Evolutionary conservation across 2,888 invertebrate species (phyloP).

Genomic region (Rhamnusium bicolor): DNA sequence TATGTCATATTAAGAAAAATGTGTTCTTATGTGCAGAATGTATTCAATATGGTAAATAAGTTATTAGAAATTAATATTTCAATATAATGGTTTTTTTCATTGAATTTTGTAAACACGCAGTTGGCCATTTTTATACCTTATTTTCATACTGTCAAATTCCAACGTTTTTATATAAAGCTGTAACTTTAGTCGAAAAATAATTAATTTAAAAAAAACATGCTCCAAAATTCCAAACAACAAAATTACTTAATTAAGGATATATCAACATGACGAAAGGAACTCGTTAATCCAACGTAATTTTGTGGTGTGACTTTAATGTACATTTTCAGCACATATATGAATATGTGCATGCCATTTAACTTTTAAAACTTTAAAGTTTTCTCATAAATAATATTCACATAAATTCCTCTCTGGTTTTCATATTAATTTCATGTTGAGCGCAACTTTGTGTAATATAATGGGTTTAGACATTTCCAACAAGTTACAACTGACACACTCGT

Average conservation of each 20-base stretch:
- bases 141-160: too few relatives aligned
- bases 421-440: slow-evolving; percentile 32
- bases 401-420: slow-evolving; percentile 24
- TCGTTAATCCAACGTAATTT: background rate
- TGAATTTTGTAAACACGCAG: too few relatives aligned
- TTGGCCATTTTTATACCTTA: too few relatives aligned
- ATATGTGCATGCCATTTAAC: slow-evolving; percentile 42
- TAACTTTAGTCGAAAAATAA: too few relatives aligned
- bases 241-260: background rate
- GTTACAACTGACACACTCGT: slow-evolving; percentile 38
- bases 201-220: too few relatives aligned
- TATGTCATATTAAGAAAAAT: too few relatives aligned
- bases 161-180: too few relatives aligned
- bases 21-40: too few relatives aligned
- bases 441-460: slow-evolving; percentile 8
- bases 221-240: too few relatives aligned
- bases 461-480: slow-evolving; percentile 28
- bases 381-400: slow-evolving; percentile 44
- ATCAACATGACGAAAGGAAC: background rate
- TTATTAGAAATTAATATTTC: too few relatives aligned
- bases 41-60: too few relatives aligned
- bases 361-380: slow-evolving; percentile 46
- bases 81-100: too few relatives aligned
- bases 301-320: slow-evolving; percentile 30
- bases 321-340: slow-evolving; percentile 31